Conservation (phyloP, 1,140 invertebrate genomes). For the Caligus rogercresseyi region DNA sequence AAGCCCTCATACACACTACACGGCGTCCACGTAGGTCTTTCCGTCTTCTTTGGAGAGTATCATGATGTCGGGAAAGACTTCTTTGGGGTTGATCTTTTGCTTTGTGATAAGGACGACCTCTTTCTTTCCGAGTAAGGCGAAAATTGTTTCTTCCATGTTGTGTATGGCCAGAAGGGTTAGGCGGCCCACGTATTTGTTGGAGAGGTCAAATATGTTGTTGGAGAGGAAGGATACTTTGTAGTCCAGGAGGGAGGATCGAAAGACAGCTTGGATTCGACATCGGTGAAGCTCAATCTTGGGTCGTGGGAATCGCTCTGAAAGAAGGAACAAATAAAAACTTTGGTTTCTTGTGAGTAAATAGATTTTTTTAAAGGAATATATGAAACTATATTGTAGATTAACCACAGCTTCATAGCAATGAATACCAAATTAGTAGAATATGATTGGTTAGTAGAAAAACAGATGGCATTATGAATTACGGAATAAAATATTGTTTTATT, state of each 20-base stretch:
- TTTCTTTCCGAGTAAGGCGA: neutral
- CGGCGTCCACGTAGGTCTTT: neutral
- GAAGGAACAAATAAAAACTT: neutral
- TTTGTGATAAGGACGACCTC: neutral
- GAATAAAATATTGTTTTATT: no score
- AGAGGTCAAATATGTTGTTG: neutral
- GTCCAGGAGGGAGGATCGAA: neutral
- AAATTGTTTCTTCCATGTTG: neutral
- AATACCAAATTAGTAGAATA: no score
- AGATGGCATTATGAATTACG: no score
- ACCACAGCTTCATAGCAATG: no score
- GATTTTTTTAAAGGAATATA: no score
- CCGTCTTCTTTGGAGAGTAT: neutral
- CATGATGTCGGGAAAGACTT: neutral
- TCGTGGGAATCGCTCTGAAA: neutral
- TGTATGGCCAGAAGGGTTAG: neutral
- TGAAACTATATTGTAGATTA: no score
- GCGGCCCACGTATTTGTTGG: neutral
- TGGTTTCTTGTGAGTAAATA: no score
- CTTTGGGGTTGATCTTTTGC: neutral
- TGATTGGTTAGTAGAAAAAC: no score
- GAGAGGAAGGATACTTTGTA: neutral
- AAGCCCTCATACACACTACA: neutral
- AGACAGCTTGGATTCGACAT: neutral
- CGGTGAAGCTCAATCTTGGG: neutral